Conservation (phyloP, 2,888 invertebrate species). For the Actias luna region DNA sequence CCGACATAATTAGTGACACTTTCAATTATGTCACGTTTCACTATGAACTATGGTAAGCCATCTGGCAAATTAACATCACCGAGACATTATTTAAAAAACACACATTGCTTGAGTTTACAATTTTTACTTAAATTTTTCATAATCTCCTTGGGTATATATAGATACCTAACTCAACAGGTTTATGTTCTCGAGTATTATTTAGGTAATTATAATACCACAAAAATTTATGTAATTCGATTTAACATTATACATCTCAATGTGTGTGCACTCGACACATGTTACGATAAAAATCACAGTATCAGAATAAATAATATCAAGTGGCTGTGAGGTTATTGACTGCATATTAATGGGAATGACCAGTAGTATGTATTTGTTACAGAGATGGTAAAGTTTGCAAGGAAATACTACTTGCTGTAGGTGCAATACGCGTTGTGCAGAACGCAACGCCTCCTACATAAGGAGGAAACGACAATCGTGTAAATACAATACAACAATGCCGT, state of each 20-base stretch:
- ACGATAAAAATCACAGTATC: background rate
- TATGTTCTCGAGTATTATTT: too few species aligned
- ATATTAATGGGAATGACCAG: conserved; percentile 18
- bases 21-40: too few species aligned
- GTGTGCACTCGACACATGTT: background rate
- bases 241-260: background rate
- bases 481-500: conserved; percentile 75
- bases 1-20: too few species aligned
- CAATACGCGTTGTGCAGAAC: conserved; percentile 38
- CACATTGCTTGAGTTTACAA: too few species aligned
- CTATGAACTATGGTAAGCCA: too few species aligned
- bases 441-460: conserved; percentile 33
- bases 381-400: conserved; percentile 48
- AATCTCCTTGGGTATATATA: too few species aligned
- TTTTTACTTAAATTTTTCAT: too few species aligned
- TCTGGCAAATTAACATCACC: too few species aligned
- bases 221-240: too few species aligned
- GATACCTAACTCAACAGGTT: too few species aligned
- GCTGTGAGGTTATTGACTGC: conserved; percentile 35
- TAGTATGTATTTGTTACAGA: conserved; percentile 30
- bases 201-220: background rate
- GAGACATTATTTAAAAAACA: too few species aligned
- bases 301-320: background rate
- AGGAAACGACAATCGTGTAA: conserved; percentile 61
- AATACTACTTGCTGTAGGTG: conserved; percentile 50